Conservation (phyloP, 2,888 invertebrate species). For the Oscheius sp. region DNA sequence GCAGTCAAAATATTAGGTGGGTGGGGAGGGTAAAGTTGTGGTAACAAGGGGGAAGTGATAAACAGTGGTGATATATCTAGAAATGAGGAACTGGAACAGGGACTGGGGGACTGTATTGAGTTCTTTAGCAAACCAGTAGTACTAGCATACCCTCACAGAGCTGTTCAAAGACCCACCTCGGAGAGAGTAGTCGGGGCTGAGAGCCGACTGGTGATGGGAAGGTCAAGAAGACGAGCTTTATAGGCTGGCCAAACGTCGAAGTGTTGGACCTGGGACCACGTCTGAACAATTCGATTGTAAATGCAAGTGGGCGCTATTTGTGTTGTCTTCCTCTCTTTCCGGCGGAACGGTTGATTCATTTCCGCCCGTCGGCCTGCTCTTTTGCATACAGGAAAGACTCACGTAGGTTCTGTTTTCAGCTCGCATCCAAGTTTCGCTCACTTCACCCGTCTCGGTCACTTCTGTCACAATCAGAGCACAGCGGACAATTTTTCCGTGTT, state of each 20-base stretch:
- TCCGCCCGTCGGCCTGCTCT: slow-evolving; percentile 5
- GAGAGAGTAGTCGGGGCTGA: slow-evolving; percentile 40
- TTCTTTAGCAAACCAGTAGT: too few species aligned
- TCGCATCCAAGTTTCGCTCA: slow-evolving; percentile 53
- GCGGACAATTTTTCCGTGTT: slow-evolving; percentile 59
- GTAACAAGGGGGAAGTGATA: too few species aligned
- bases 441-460: slow-evolving; percentile 56
- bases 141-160: too few species aligned
- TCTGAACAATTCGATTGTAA: slow-evolving; percentile 50
- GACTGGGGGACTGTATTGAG: too few species aligned
- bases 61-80: too few species aligned
- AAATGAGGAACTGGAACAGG: too few species aligned
- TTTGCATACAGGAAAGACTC: slow-evolving; percentile 31
- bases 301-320: background rate
- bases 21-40: too few species aligned
- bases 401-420: slow-evolving; percentile 56
- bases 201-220: slow-evolving; percentile 36
- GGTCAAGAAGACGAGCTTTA: slow-evolving; percentile 93
- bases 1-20: background rate
- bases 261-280: slow-evolving; percentile 67
- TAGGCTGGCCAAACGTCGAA: slow-evolving; percentile 78
- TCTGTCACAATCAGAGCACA: slow-evolving; percentile 70
- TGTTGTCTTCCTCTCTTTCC: slow-evolving; percentile 19
- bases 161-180: slow-evolving; percentile 36
- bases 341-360: slow-evolving; percentile 19